Conservation (phyloP, 2,797 vertebrate species). For the Botia kubotai region DNA sequence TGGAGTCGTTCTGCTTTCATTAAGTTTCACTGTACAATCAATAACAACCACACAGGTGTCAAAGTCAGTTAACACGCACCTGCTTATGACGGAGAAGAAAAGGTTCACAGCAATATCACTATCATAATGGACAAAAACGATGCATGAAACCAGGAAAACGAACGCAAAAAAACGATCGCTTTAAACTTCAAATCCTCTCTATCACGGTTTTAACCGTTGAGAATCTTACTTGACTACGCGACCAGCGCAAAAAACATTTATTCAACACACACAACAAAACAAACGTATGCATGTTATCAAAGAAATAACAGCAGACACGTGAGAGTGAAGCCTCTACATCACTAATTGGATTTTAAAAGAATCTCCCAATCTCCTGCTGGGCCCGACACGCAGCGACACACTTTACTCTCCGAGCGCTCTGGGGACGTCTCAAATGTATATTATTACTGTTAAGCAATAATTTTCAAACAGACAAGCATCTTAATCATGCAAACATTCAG, state of each 20-base stretch:
- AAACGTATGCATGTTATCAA: neutral
- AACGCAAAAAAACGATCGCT: neutral
- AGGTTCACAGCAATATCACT: constrained; percentile 70
- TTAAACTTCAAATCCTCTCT: neutral
- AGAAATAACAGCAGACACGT: neutral
- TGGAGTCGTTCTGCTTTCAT: constrained; percentile 77
- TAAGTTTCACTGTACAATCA: constrained; percentile 73
- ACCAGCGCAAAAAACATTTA: neutral
- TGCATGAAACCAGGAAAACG: constrained; percentile 65
- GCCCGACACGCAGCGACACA: neutral
- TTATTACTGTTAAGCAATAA: neutral
- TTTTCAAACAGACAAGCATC: neutral
- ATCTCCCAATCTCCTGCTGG: neutral
- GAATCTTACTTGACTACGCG: constrained; percentile 9
- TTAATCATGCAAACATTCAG: neutral
- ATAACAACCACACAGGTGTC: constrained; percentile 78
- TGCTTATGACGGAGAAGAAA: constrained; percentile 71
- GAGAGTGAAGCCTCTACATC: neutral
- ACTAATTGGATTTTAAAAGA: neutral
- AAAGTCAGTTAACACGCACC: constrained; percentile 77
- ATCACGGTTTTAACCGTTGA: neutral
- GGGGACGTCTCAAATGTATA: constrained; percentile 4
- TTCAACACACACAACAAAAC: neutral
- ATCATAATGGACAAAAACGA: constrained; percentile 69
- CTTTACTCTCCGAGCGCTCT: neutral